Conservation (phyloP, 2,888 invertebrate species). For the Eristalinus sepulchralis region DNA sequence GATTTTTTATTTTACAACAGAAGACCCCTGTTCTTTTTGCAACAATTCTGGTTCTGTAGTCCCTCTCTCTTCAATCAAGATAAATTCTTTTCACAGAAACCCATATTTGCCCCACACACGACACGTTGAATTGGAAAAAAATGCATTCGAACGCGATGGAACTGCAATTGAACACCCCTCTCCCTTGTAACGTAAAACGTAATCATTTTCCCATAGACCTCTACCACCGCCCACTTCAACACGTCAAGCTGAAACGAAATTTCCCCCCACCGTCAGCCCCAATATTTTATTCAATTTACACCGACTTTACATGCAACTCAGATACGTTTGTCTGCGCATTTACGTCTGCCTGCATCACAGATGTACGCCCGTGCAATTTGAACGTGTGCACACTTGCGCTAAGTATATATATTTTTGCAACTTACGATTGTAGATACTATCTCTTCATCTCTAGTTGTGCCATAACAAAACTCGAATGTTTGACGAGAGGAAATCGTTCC, state of each 20-base stretch:
- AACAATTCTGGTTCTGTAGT: too few relatives aligned
- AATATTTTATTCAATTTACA: neutral
- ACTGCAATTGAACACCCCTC: too few relatives aligned
- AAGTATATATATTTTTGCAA: too few relatives aligned
- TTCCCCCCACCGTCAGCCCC: neutral
- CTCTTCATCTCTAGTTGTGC: neutral
- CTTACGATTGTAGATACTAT: neutral
- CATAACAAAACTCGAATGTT: conserved; percentile 7
- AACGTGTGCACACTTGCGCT: neutral
- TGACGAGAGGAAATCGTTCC: conserved; percentile 5
- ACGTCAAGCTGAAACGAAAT: neutral
- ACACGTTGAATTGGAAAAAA: neutral
- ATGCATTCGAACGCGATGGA: neutral
- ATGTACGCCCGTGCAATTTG: neutral
- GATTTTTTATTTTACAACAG: too few relatives aligned
- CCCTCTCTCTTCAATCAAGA: too few relatives aligned
- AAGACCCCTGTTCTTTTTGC: too few relatives aligned
- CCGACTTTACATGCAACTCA: neutral
- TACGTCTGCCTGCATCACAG: neutral
- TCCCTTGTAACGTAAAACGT: neutral
- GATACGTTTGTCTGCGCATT: neutral
- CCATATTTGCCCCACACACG: neutral
- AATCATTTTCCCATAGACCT: neutral
- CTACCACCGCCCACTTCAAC: neutral
- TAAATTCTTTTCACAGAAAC: neutral